Percentiles rank a stretch among this genome's conserved stretches.
phyloP scores from a whole-genome alignment of 2,797 vertebrate genomes.

The Harpagifer antarcticus region DNA sequence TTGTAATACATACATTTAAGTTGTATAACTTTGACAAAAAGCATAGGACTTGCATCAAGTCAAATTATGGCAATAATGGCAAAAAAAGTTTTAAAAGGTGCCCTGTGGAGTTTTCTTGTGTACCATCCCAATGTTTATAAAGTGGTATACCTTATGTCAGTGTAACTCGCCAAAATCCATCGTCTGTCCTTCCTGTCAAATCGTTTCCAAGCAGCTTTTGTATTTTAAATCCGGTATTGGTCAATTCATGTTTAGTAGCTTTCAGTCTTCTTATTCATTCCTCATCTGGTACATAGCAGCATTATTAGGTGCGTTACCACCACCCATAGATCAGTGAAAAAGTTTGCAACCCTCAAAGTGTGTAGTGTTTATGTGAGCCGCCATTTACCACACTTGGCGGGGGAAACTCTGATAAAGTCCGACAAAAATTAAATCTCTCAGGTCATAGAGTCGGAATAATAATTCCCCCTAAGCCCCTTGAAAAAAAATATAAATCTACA shows the following conservation, averaged over 20 bases:
- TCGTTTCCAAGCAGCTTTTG: not conserved
- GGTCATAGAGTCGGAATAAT: too few species aligned
- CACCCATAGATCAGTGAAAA: too few species aligned
- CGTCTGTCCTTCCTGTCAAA: not conserved
- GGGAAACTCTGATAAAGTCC: too few species aligned
- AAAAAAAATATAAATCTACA: too few species aligned
- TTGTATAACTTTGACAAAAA: slow-evolving; percentile 46
- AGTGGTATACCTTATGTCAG: not conserved
- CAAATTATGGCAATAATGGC: slow-evolving; percentile 21
- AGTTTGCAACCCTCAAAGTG: too few species aligned
- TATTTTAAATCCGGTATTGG: not conserved
- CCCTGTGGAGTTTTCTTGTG: slow-evolving; percentile 15
- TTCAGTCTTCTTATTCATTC: not conserved
- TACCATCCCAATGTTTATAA: not conserved
- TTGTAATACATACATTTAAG: slow-evolving; percentile 11
- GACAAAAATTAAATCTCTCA: too few species aligned
- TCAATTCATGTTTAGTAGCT: not conserved
- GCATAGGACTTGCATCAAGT: slow-evolving; percentile 33
- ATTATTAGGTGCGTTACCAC: too few species aligned
- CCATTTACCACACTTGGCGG: too few species aligned
- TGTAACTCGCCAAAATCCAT: not conserved
- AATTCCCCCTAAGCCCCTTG: too few species aligned
- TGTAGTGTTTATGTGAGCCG: too few species aligned
- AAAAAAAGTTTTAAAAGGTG: slow-evolving; percentile 12
- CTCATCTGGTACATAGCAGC: not conserved